Conservation (phyloP, 1,140 invertebrate genomes). For the Nasonia longicornis region DNA sequence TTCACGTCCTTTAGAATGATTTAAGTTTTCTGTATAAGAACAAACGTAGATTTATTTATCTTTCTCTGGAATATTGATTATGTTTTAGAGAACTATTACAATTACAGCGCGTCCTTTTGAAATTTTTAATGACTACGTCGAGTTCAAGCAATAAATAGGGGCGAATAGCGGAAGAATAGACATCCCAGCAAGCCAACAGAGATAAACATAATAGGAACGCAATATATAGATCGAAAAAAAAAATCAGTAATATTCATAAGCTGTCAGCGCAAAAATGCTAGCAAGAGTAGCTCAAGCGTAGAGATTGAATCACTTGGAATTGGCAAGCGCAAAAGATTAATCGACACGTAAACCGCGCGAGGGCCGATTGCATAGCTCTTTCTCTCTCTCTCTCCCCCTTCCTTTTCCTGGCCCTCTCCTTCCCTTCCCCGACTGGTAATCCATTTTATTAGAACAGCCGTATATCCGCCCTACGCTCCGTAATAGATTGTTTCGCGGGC, state of each 20-base stretch:
- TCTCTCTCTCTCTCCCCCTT: too few relatives aligned
- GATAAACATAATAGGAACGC: neutral
- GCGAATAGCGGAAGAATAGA: too few relatives aligned
- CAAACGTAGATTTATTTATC: too few relatives aligned
- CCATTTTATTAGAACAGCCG: slow-evolving; percentile 26
- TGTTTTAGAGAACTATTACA: too few relatives aligned
- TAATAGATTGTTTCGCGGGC: slow-evolving; percentile 27
- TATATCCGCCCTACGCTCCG: neutral
- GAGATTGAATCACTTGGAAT: slow-evolving; percentile 7
- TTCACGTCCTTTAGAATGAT: too few relatives aligned
- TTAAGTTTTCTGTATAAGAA: too few relatives aligned
- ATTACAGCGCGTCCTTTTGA: too few relatives aligned
- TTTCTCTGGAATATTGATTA: too few relatives aligned
- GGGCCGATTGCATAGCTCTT: neutral
- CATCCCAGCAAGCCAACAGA: too few relatives aligned
- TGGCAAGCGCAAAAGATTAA: slow-evolving; percentile 34
- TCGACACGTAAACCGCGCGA: slow-evolving; percentile 18
- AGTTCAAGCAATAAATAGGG: too few relatives aligned
- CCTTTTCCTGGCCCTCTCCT: too few relatives aligned
- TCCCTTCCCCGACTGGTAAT: neutral
- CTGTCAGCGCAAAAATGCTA: neutral
- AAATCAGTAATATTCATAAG: neutral
- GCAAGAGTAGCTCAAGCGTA: neutral
- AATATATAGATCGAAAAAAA: neutral
- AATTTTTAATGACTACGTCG: too few relatives aligned